Percentiles rank a stretch among this genome's conserved stretches.
Evolutionary conservation across 2,888 invertebrate species (phyloP).

Genomic region (Tetragonisca angustula): DNA sequence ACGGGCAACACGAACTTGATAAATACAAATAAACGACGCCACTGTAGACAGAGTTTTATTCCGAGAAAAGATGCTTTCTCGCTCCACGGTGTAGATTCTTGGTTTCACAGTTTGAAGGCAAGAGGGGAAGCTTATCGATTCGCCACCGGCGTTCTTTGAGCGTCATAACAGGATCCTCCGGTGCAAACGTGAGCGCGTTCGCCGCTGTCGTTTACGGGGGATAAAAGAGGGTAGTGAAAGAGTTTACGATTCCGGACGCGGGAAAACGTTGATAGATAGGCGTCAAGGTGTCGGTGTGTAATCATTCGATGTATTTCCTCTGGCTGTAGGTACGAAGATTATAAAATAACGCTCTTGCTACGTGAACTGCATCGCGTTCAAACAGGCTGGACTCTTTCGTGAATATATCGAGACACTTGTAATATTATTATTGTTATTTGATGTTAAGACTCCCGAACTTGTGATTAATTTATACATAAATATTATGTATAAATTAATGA

Average conservation of each 20-base stretch:
- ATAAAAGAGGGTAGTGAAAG: neutral
- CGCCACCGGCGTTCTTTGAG: slow-evolving; percentile 19
- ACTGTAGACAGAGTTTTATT: neutral
- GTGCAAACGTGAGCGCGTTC: neutral
- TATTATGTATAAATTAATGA: no score
- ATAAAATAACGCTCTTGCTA: neutral
- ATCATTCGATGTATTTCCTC: neutral
- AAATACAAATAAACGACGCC: no score
- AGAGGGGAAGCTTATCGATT: slow-evolving; percentile 20
- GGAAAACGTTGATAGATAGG: neutral
- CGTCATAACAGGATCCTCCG: slow-evolving; percentile 2
- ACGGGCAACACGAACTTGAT: no score
- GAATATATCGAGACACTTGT: no score
- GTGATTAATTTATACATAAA: no score
- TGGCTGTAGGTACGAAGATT: neutral
- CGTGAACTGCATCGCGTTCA: no score
- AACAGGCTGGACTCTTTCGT: no score
- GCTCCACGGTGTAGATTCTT: neutral
- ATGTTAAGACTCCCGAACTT: no score
- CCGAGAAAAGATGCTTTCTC: neutral
- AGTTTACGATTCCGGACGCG: slow-evolving; percentile 9
- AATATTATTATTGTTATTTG: no score
- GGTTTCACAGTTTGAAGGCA: neutral
- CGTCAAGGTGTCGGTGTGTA: neutral
- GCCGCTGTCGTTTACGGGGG: neutral